Evolutionary conservation across 2,888 invertebrate species (phyloP).

Genomic region (Lasioglossum pauxillum): DNA sequence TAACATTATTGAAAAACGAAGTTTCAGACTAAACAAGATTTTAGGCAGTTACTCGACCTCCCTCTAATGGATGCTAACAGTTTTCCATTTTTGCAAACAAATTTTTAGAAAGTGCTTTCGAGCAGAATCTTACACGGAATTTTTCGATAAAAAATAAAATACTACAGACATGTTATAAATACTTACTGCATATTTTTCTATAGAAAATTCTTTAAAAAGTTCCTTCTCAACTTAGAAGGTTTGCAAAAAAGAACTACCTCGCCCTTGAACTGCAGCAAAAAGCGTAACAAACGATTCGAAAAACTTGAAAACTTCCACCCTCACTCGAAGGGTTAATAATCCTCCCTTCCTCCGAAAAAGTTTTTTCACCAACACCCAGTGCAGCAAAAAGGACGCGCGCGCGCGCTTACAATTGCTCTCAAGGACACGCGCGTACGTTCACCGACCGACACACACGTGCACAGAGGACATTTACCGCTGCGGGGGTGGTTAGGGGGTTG

Average conservation of each 20-base stretch:
- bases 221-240: background rate
- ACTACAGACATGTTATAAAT: too few relatives aligned
- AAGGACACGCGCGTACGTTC: constrained; percentile 45
- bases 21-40: background rate
- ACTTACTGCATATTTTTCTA: too few relatives aligned
- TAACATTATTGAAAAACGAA: background rate
- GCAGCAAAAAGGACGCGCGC: constrained; percentile 8
- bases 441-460: background rate
- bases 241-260: background rate
- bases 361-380: background rate
- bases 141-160: too few relatives aligned
- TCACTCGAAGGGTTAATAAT: background rate
- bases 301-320: background rate
- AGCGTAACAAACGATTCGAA: background rate
- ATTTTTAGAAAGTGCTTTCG: too few relatives aligned
- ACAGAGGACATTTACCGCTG: constrained; percentile 36
- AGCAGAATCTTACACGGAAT: too few relatives aligned
- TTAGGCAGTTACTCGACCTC: background rate
- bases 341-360: background rate
- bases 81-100: background rate
- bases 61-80: too few relatives aligned
- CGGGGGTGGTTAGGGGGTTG: constrained; percentile 33
- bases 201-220: background rate
- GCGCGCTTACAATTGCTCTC: constrained; percentile 20
- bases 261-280: background rate